Evolutionary conservation across 2,888 invertebrate genomes (phyloP).

Genomic region (Mayetiola destructor): DNA sequence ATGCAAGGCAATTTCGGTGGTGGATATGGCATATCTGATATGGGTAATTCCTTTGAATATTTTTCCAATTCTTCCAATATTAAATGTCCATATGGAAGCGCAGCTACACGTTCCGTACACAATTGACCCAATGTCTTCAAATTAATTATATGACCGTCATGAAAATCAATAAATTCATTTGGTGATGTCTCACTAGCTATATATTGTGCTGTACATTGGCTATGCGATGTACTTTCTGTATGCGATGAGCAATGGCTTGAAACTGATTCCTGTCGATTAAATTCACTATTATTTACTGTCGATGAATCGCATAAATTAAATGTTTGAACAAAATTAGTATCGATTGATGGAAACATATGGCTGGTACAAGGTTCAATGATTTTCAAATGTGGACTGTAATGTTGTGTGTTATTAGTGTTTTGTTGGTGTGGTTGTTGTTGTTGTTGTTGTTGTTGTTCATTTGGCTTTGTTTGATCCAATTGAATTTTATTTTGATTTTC

Average conservation of each 20-base stretch:
- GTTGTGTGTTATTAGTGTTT: not conserved
- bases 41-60: conserved; percentile 39
- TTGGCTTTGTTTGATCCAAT: not conserved
- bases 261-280: conserved; percentile 42
- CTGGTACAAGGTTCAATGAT: conserved; percentile 18
- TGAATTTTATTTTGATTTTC: not conserved
- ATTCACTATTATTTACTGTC: conserved; percentile 25
- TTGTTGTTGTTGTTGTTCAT: not conserved
- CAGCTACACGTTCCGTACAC: conserved; percentile 48
- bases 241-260: conserved; percentile 49
- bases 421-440: not conserved
- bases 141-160: conserved; percentile 19
- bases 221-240: conserved; percentile 39
- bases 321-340: not conserved
- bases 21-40: conserved; percentile 36
- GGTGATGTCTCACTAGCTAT: conserved; percentile 41
- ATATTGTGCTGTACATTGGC: conserved; percentile 54
- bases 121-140: conserved; percentile 46
- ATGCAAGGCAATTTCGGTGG: conserved; percentile 38
- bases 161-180: conserved; percentile 12
- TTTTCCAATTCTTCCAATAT: conserved; percentile 53
- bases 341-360: conserved; percentile 17
- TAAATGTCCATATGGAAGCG: conserved; percentile 53
- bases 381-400: conserved; percentile 15
- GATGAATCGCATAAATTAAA: conserved; percentile 35